phyloP scores from a whole-genome alignment of 1,140 invertebrate species.

The Elymnias hypermnestra region DNA sequence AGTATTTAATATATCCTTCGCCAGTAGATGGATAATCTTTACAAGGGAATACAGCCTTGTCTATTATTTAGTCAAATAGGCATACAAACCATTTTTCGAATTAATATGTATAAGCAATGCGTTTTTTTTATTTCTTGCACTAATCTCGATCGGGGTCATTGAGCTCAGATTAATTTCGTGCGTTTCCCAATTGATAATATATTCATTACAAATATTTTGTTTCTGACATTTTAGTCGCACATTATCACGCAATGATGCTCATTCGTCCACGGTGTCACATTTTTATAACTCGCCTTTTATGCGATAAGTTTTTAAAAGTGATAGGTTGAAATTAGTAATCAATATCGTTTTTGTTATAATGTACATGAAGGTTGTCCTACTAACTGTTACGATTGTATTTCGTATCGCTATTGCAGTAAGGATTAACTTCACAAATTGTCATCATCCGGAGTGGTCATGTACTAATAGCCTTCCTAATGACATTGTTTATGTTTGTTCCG shows the following conservation, averaged over 20 bases:
- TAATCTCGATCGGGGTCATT: conserved; percentile 32
- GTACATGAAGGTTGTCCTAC: conserved; percentile 16
- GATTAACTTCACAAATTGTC: conserved; percentile 61
- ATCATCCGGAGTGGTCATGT: conserved; percentile 57
- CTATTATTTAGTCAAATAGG: too few relatives aligned
- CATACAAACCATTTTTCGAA: too few relatives aligned
- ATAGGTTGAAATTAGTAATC: conserved; percentile 15
- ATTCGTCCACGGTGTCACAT: conserved; percentile 31
- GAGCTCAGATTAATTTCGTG: conserved; percentile 33
- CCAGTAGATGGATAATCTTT: too few relatives aligned
- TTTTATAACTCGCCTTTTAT: conserved; percentile 35
- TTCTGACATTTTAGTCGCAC: conserved; percentile 28
- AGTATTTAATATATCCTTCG: too few relatives aligned
- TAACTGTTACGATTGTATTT: conserved; percentile 1
- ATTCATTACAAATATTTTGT: conserved; percentile 23
- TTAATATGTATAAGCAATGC: too few relatives aligned
- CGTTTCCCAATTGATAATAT: conserved; percentile 13
- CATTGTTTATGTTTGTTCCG: conserved; percentile 29
- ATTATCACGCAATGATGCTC: conserved; percentile 51
- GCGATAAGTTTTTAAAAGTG: conserved; percentile 15
- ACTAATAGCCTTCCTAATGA: conserved; percentile 43
- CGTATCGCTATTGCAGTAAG: conserved; percentile 25
- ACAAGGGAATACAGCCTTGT: too few relatives aligned
- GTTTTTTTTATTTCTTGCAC: conserved; percentile 3
- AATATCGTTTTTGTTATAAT: conserved; percentile 25